phyloP scores from a whole-genome alignment of 1,140 invertebrate genomes.

The Laodelphax striatellus region DNA sequence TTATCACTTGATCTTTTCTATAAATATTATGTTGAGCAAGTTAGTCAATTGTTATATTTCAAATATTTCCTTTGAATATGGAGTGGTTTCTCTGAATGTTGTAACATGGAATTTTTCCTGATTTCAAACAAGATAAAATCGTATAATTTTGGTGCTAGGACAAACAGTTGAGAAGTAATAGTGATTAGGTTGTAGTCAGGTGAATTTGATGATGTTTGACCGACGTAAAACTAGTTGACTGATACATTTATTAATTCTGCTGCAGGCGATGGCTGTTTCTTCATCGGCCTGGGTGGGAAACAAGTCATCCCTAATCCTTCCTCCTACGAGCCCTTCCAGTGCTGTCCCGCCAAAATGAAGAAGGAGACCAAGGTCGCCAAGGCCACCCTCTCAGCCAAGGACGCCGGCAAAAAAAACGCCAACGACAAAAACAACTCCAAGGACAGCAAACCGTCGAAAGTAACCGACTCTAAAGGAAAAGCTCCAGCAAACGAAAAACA shows the following conservation, averaged over 20 bases:
- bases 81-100: too few relatives aligned
- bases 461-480: slow-evolving; percentile 34
- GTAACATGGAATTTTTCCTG: too few relatives aligned
- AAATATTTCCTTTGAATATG: too few relatives aligned
- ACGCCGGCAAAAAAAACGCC: slow-evolving; percentile 11
- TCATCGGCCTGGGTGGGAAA: slow-evolving; percentile 82
- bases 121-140: too few relatives aligned
- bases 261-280: slow-evolving; percentile 90
- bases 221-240: too few relatives aligned
- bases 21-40: too few relatives aligned
- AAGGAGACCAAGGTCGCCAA: slow-evolving; percentile 51
- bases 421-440: slow-evolving; percentile 21
- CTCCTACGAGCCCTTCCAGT: slow-evolving; percentile 77
- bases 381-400: slow-evolving; percentile 10
- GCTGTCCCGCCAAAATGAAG: slow-evolving; percentile 72
- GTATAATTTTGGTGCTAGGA: too few relatives aligned
- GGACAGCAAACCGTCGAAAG: slow-evolving; percentile 19
- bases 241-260: slow-evolving; percentile 29
- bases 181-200: too few relatives aligned
- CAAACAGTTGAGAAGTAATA: too few relatives aligned
- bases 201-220: too few relatives aligned
- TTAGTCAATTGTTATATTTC: too few relatives aligned
- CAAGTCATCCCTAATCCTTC: slow-evolving; percentile 57
- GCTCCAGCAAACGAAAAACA: slow-evolving; percentile 28
- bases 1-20: too few relatives aligned